A percentile compares a stretch with the other conserved stretches of the same genome.
Evolutionary conservation across 2,888 invertebrate species (phyloP).

Genomic region (Torymus aiolomorphi): DNA sequence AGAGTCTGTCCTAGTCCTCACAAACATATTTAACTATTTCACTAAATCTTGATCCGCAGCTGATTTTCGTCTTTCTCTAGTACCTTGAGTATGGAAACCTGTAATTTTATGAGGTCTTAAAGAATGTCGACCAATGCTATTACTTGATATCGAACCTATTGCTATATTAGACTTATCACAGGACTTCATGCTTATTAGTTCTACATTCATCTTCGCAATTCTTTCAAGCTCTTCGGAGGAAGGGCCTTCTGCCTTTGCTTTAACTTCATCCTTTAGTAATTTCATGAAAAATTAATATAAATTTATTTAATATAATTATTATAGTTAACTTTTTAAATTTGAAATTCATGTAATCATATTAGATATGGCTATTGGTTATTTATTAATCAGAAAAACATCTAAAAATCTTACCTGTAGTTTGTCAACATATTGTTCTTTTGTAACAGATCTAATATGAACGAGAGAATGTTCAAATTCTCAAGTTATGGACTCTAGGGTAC

Average conservation of each 20-base stretch:
- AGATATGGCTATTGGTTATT: background rate
- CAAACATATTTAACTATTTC: slow-evolving; percentile 83
- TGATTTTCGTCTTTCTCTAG: slow-evolving; percentile 84
- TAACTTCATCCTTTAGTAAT: slow-evolving; percentile 80
- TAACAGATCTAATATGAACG: slow-evolving; percentile 80
- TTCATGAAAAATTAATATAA: slow-evolving; percentile 30
- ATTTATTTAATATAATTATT: slow-evolving; percentile 4
- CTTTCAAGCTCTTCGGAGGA: slow-evolving; percentile 79
- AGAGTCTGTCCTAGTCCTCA: slow-evolving; percentile 89
- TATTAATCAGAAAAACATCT: background rate
- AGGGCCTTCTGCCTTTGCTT: slow-evolving; percentile 81
- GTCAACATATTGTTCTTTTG: slow-evolving; percentile 81
- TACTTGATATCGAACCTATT: slow-evolving; percentile 71
- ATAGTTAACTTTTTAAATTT: background rate
- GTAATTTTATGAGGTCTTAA: slow-evolving; percentile 73
- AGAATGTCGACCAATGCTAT: slow-evolving; percentile 74
- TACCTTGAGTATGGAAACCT: slow-evolving; percentile 73
- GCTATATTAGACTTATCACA: slow-evolving; percentile 72
- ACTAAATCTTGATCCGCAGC: slow-evolving; percentile 88
- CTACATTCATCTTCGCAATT: slow-evolving; percentile 78
- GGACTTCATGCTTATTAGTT: slow-evolving; percentile 75
- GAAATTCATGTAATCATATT: background rate
- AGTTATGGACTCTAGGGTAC: slow-evolving; percentile 87
- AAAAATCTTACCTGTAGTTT: slow-evolving; percentile 77
- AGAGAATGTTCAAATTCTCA: slow-evolving; percentile 90